phyloP scores from a whole-genome alignment of 2,888 invertebrate genomes.

The Blomia tropicalis region DNA sequence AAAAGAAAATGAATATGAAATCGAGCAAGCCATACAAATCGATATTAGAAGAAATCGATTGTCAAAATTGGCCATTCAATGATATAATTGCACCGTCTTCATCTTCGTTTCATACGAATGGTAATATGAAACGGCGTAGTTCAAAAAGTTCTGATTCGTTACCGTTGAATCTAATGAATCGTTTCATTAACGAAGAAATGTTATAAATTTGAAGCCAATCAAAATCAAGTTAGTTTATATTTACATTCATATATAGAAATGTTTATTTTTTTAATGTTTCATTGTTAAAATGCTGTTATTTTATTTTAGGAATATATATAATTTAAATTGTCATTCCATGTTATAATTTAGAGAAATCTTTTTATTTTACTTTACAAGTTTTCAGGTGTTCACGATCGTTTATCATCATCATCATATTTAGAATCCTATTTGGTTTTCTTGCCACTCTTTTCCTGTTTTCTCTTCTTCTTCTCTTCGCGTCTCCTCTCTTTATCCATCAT shows the following conservation, averaged over 20 bases:
- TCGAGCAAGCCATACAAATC: conserved; percentile 22
- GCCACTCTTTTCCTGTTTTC: conserved; percentile 47
- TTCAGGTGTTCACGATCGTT: too few relatives aligned
- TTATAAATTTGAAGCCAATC: not conserved
- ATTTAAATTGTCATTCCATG: too few relatives aligned
- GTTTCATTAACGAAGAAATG: not conserved
- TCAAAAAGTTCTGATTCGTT: too few relatives aligned
- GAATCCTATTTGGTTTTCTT: too few relatives aligned
- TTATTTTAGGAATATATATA: not conserved
- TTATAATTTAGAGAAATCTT: too few relatives aligned
- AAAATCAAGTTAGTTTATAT: too few relatives aligned
- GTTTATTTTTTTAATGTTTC: not conserved
- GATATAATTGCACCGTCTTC: too few relatives aligned
- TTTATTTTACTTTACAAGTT: too few relatives aligned
- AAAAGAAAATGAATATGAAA: not conserved
- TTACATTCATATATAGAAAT: not conserved
- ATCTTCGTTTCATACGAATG: too few relatives aligned
- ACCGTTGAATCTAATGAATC: too few relatives aligned
- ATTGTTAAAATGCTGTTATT: not conserved
- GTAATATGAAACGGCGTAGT: not conserved
- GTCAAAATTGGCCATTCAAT: conserved; percentile 27
- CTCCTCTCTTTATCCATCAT: conserved; percentile 57
- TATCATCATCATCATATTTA: too few relatives aligned
- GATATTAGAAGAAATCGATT: conserved; percentile 23
- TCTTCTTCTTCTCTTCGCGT: conserved; percentile 61